Base-by-base conservation (phyloP, 2,797 vertebrate genomes). In the Tokudaia muenninki region DNA sequence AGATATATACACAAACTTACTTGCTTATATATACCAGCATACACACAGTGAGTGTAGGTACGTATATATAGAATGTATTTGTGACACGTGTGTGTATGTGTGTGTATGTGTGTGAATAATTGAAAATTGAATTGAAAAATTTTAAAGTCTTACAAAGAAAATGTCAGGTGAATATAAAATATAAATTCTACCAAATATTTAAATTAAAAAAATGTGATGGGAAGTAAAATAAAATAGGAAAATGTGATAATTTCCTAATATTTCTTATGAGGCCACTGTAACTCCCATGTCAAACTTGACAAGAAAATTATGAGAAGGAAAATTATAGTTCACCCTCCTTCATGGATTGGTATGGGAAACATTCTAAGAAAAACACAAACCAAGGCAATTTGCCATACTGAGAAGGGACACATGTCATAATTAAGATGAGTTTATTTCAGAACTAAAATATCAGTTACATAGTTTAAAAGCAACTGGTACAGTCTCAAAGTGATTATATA, bases 291-390 rank as follows among this genome's bases (percentile, higher is more conserved):
- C 77, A 91, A 87, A 47, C 31, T 80, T 87, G 84, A 90, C 81
- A 90, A 93, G 81, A 90, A 86, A 90, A 87, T 96, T 93, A 72
- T 37, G 37, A 91, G 77, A 88, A 87, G 50, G 31, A 94, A 94
- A 96, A 96, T 87, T 92, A 61, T 44, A 78, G 44, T 44, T 94
- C 70, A 88, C 6, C 52, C 22, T 72, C 22, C 29, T 59, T 92
- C 50, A 61, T 63, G n/a, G 31, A 79, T 63, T 34, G 87, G 72
- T 55, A 83, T 22, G 41, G 37, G 57, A 94, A 61, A 90, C 65
- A 59, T 12, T 70, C 11, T 80, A 93, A 77, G 75, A 81, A 96
- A 93, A 94, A 96, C 87, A 87, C 67, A 82, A 78, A 67, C 41
- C 29, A 44, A 86, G 34, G 44, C 19, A 92, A 81, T 90, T 87